phyloP scores from a whole-genome alignment of 2,113 vertebrate species.

The Dendropsophus ebraccatus region DNA sequence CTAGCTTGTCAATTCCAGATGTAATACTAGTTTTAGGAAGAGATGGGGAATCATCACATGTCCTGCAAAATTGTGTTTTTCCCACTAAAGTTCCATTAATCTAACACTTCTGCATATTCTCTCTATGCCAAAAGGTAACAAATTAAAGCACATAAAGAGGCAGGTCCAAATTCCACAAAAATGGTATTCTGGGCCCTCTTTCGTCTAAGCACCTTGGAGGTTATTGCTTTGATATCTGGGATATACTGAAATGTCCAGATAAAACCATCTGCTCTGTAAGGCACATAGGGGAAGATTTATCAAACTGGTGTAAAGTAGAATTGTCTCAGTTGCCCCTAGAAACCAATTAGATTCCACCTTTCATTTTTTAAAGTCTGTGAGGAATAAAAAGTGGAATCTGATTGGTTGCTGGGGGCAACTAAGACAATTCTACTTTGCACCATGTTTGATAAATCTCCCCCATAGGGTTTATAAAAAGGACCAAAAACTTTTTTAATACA shows the following conservation, averaged over 20 bases:
- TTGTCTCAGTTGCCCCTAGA: no score
- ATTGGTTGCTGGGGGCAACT: no score
- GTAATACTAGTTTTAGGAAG: background rate
- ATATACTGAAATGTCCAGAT: no score
- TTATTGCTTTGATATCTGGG: background rate
- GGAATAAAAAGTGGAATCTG: no score
- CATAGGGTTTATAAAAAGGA: background rate
- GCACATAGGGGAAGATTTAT: background rate
- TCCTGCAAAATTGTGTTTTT: background rate
- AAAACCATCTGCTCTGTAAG: background rate
- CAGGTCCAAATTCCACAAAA: background rate
- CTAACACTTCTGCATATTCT: background rate
- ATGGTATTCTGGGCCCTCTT: background rate
- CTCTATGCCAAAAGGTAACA: background rate
- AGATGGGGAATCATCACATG: background rate
- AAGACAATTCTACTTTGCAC: no score
- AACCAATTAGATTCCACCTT: no score
- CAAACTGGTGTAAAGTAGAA: no score
- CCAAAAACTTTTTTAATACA: background rate
- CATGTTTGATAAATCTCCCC: no score
- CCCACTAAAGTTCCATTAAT: background rate
- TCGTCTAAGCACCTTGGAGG: background rate
- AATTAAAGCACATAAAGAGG: background rate
- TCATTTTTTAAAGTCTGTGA: no score
- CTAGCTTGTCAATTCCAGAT: background rate